Evolutionary conservation across 2,113 vertebrate genomes (phyloP), one percentile per base, ranked within the genome.

Genomic region (Nansenia antarctica): DNA sequence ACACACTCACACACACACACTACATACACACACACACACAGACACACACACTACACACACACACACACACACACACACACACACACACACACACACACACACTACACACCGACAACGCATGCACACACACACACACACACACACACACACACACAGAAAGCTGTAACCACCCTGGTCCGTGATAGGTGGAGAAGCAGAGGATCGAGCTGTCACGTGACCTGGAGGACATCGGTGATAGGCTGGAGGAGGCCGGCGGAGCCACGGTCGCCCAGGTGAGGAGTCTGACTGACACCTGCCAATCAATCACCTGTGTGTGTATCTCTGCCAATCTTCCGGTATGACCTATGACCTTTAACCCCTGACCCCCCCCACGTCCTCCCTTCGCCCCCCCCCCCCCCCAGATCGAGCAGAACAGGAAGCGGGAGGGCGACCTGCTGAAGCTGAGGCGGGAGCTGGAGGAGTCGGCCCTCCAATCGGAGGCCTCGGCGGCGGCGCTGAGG

Each of bases 111-210:
- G n/a, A n/a, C n/a, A n/a, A n/a, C n/a, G n/a, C n/a, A n/a, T n/a
- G n/a, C n/a, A n/a, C n/a, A n/a, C n/a, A n/a, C n/a, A n/a, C n/a
- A n/a, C n/a, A n/a, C n/a, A n/a, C n/a, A n/a, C n/a, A n/a, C n/a
- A n/a, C n/a, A n/a, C n/a, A n/a, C n/a, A n/a, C n/a, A n/a, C n/a
- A n/a, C n/a, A n/a, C n/a, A 57, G 7, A 15, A 2, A 84, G 72
- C 26, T 42, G 22, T 27, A 32, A 26, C 30, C 32, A 47, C n/a
- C 26, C 22, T 18, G 55, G 22, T 35, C 24, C 65, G 45, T 61
- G 32, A 57, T 11, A 90, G 92, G 85, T 94, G 55, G 89, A 94
- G 80, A 94, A 95, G 73, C 90, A 94, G 72, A 73, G 84, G 64
- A 87, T 74, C 0, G 89, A 94, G 54, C 79, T 92, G 32, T 84